Evolutionary conservation across 2,888 invertebrate genomes (phyloP).

Genomic region (Xanthia icteritia): DNA sequence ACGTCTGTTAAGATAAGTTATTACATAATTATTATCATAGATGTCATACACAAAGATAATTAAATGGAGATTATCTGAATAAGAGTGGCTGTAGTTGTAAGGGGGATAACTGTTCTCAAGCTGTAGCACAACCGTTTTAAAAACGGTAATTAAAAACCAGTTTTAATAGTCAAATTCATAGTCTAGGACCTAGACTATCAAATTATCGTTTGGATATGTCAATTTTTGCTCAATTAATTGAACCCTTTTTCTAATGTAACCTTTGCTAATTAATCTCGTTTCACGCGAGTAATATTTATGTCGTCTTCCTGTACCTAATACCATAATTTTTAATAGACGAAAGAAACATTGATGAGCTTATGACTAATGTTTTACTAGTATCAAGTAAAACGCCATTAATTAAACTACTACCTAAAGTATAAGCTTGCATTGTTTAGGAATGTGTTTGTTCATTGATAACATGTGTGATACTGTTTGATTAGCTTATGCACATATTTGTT

Average conservation of each 20-base stretch:
- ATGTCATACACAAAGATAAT: neutral
- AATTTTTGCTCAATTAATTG: neutral
- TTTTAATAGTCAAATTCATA: too few relatives aligned
- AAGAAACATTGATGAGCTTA: neutral
- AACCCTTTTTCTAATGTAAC: neutral
- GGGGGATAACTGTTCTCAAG: neutral
- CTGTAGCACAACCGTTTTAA: neutral
- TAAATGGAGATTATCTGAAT: neutral
- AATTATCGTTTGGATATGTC: too few relatives aligned
- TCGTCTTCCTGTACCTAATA: neutral
- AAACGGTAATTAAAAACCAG: neutral
- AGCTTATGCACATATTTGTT: slow-evolving; percentile 39
- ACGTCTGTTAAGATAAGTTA: slow-evolving; percentile 74
- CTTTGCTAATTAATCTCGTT: neutral
- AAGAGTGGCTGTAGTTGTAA: neutral
- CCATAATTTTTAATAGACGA: neutral
- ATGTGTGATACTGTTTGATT: slow-evolving; percentile 16
- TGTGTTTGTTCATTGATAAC: slow-evolving; percentile 42
- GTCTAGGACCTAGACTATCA: too few relatives aligned
- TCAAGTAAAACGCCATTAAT: neutral
- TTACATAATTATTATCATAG: neutral
- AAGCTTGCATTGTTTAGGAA: neutral
- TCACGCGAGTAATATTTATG: neutral
- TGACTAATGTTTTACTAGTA: neutral
- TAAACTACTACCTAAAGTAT: neutral